phyloP scores from a whole-genome alignment of 1,140 invertebrate genomes.

The Drosophila parvula region DNA sequence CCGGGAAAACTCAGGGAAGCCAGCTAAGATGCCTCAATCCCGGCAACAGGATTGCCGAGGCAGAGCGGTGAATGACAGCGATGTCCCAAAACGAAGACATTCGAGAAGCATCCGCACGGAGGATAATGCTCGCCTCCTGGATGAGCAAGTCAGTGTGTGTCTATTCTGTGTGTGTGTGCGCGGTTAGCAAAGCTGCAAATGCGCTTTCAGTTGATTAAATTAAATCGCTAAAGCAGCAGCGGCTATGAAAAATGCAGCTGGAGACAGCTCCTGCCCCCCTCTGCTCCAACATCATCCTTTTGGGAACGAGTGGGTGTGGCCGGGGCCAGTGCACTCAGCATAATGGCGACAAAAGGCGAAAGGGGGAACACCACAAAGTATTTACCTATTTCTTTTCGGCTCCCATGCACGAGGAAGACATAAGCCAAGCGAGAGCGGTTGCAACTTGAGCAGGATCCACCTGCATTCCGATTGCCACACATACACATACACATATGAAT shows the following conservation, averaged over 20 bases:
- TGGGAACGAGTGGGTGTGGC: slow-evolving; percentile 31
- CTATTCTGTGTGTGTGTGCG: slow-evolving; percentile 40
- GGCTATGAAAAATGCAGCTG: slow-evolving; percentile 74
- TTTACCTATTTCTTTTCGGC: slow-evolving; percentile 66
- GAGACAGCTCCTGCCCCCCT: slow-evolving; percentile 5
- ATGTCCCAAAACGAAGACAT: slow-evolving; percentile 58
- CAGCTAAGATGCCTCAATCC: slow-evolving; percentile 28
- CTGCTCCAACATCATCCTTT: slow-evolving; percentile 25
- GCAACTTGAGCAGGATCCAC: slow-evolving; percentile 42
- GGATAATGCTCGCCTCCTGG: slow-evolving; percentile 38
- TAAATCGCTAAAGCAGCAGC: slow-evolving; percentile 78
- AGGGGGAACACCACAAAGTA: slow-evolving; percentile 64
- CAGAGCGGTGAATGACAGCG: slow-evolving; percentile 61
- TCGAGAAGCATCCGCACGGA: slow-evolving; percentile 26
- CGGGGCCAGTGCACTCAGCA: slow-evolving; percentile 71
- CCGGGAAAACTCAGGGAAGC: slow-evolving; percentile 10
- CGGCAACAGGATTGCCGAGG: no score
- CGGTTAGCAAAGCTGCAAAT: slow-evolving; percentile 75
- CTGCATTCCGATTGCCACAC: slow-evolving; percentile 56
- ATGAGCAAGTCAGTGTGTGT: slow-evolving; percentile 2
- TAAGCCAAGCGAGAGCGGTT: slow-evolving; percentile 10
- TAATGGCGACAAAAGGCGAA: slow-evolving; percentile 70
- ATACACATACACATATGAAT: slow-evolving; percentile 12
- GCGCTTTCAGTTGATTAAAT: slow-evolving; percentile 84
- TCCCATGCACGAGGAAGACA: slow-evolving; percentile 35